Evolutionary conservation across 2,888 invertebrate species (phyloP).

Genomic region (Alsophila aescularia): DNA sequence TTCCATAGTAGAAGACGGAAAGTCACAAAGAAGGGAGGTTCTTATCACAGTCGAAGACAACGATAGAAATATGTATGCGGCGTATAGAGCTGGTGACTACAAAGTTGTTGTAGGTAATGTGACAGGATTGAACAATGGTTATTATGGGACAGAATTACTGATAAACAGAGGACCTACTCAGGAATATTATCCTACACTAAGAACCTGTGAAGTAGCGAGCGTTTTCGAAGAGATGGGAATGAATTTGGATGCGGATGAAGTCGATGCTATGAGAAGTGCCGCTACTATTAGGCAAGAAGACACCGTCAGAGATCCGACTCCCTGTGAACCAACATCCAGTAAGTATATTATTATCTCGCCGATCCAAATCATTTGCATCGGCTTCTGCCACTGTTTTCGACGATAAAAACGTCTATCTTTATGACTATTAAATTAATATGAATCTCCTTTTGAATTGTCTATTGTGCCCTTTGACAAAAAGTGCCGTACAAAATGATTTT

Average conservation of each 20-base stretch:
- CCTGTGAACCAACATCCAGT: conserved; percentile 69
- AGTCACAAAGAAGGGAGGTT: conserved; percentile 81
- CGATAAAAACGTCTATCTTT: no score
- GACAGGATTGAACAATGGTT: conserved; percentile 64
- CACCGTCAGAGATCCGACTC: conserved; percentile 56
- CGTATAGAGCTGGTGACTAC: conserved; percentile 85
- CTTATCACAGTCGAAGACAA: conserved; percentile 85
- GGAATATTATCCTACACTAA: conserved; percentile 62
- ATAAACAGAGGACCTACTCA: conserved; percentile 58
- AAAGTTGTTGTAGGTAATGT: conserved; percentile 86
- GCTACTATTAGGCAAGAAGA: conserved; percentile 65
- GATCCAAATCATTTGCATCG: no score
- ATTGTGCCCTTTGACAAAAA: no score
- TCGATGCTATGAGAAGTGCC: conserved; percentile 56
- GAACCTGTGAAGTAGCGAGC: conserved; percentile 58
- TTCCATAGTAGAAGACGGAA: conserved; percentile 77
- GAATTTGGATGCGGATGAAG: conserved; percentile 56
- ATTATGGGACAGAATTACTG: conserved; percentile 67
- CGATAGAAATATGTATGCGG: conserved; percentile 77
- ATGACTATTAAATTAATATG: no score
- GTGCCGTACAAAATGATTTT: no score
- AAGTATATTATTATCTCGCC: no score
- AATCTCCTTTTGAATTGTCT: no score
- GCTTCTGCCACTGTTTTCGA: no score
- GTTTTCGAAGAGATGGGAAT: conserved; percentile 62